Percentiles rank a stretch among this genome's conserved stretches.
Evolutionary conservation across 2,797 vertebrate genomes (phyloP).

Genomic region (Lacerta agilis): DNA sequence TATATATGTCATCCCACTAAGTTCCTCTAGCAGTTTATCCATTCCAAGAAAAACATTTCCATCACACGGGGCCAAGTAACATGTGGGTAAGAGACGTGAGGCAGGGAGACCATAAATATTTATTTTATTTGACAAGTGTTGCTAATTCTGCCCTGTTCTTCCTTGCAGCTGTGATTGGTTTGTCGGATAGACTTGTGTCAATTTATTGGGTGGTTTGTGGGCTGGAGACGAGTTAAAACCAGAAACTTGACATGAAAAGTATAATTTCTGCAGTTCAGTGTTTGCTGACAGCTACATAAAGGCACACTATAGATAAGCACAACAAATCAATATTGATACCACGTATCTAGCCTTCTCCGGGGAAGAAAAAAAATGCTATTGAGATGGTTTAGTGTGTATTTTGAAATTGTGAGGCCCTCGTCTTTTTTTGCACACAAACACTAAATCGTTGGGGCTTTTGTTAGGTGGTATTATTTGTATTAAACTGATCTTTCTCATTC

Average conservation of each 20-base stretch:
- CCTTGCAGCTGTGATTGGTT: not conserved
- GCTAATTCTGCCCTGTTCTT: not conserved
- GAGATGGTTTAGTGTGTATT: conserved; percentile 18
- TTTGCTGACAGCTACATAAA: conserved; percentile 30
- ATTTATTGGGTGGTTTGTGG: not conserved
- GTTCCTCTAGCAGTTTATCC: not conserved
- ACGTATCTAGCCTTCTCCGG: conserved; percentile 20
- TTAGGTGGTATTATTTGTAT: conserved; percentile 69
- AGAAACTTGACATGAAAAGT: not conserved
- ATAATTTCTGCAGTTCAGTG: conserved; percentile 29
- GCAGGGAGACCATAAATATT: not conserved
- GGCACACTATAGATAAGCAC: conserved; percentile 41
- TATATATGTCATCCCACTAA: not conserved
- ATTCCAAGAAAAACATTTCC: conserved; percentile 1
- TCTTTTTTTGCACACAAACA: conserved; percentile 42
- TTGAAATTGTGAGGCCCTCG: conserved; percentile 39
- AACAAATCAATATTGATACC: conserved; percentile 42
- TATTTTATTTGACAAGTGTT: not conserved
- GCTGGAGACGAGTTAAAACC: not conserved
- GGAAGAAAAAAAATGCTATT: conserved; percentile 30
- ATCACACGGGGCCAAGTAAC: not conserved
- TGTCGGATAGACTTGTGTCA: not conserved
- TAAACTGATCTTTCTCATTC: conserved; percentile 72
- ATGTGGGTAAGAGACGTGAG: not conserved
- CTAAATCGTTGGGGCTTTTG: conserved; percentile 64